Percentiles rank a stretch among this genome's conserved stretches.
Evolutionary conservation across 2,888 invertebrate species (phyloP).

Genomic region (Netelia virgata): DNA sequence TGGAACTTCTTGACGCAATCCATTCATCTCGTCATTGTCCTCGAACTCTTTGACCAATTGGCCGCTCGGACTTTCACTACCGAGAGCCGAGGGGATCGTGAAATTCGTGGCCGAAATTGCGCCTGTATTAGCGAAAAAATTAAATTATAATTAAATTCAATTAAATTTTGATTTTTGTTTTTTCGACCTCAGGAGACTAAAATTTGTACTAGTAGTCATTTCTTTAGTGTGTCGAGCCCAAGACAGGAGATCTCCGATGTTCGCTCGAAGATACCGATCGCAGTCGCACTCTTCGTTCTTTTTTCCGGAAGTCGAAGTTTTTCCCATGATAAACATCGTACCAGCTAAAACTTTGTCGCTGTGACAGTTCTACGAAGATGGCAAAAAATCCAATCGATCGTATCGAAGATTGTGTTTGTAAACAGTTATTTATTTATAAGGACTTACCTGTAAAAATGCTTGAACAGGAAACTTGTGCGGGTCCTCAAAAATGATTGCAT

Average conservation of each 20-base stretch:
- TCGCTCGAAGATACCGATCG: constrained; percentile 70
- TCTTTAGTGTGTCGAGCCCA: constrained; percentile 75
- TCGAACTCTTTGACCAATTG: constrained; percentile 47
- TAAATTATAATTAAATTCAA: constrained; percentile 1
- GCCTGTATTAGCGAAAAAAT: constrained; percentile 54
- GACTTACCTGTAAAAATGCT: constrained; percentile 73
- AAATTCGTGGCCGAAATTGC: constrained; percentile 71
- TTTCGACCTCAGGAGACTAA: background rate
- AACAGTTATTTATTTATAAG: background rate
- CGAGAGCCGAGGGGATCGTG: constrained; percentile 66
- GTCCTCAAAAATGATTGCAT: constrained; percentile 50
- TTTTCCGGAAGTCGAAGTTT: constrained; percentile 43
- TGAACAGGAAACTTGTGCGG: constrained; percentile 69
- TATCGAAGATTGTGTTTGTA: background rate
- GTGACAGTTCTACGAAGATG: constrained; percentile 40
- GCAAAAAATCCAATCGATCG: background rate
- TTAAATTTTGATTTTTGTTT: background rate
- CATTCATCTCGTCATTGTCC: constrained; percentile 54
- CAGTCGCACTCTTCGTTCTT: constrained; percentile 73
- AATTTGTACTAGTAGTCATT: constrained; percentile 75
- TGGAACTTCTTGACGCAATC: constrained; percentile 40
- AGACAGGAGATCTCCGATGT: constrained; percentile 70
- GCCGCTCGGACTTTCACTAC: constrained; percentile 36
- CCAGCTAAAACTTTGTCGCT: constrained; percentile 5
- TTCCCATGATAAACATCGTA: constrained; percentile 41